phyloP scores from a whole-genome alignment of 2,113 vertebrate genomes.

The Fukomys damarensis region DNA sequence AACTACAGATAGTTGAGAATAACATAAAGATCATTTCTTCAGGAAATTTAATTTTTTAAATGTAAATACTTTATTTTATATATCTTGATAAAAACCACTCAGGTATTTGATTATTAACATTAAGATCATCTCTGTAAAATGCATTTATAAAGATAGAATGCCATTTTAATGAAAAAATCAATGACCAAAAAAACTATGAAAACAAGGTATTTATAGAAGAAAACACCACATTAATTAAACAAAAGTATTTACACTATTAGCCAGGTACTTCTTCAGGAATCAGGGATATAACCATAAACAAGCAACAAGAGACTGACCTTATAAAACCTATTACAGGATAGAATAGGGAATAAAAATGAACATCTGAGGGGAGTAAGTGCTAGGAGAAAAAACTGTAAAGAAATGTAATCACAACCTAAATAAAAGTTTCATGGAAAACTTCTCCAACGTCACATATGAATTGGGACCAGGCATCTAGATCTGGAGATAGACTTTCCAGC shows the following conservation, averaged over 20 bases:
- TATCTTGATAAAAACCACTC: slow-evolving; percentile 35
- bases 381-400: background rate
- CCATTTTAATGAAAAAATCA: background rate
- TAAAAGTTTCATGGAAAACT: background rate
- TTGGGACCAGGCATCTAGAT: background rate
- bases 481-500: background rate
- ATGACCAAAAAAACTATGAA: background rate
- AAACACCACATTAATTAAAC: slow-evolving; percentile 39
- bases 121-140: background rate
- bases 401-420: background rate
- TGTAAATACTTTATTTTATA: background rate
- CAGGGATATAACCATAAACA: background rate
- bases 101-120: background rate
- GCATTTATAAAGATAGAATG: background rate
- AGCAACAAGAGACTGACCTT: background rate
- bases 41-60: background rate
- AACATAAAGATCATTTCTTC: background rate
- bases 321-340: background rate
- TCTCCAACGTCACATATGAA: background rate
- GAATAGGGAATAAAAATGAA: background rate
- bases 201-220: background rate
- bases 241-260: background rate
- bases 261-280: background rate
- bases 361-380: background rate
- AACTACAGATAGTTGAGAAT: background rate